Base-by-base conservation (phyloP, 2,797 vertebrate species). In the Danionella dracula region DNA sequence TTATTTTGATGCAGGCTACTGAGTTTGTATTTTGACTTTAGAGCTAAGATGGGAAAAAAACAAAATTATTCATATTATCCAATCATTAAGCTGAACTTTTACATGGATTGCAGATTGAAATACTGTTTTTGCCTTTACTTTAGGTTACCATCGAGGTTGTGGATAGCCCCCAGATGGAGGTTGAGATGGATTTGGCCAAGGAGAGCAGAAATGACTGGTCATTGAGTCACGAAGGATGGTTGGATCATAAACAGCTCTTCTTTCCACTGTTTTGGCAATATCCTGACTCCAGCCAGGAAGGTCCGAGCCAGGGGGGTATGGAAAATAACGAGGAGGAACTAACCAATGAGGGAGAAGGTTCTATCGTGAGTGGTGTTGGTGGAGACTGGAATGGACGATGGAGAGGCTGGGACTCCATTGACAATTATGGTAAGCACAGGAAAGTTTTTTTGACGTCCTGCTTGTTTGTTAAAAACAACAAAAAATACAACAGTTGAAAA, bases 241-340 rank as follows among this genome's bases (percentile, higher is more conserved):
- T 81, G 16, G 87, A 85, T 8, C 77, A 92, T 82, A 90, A 88
- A 67, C 89, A 92, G 54, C 76, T 93, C 15, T 93, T 94, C 82
- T 93, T 91, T 92, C 91, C 92, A 0, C 85, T 95, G 67, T 92
- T 94, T 77, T 93, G 91, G 94, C 88, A 92, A 56, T 92, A 92
- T 71, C 86, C 82, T 0, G 91, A 93, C 11, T 82, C 79, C 1
- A 9, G 57, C 5, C 82, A 85, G 55, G 84, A 70, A 2, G 69
- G 76, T 12, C 65, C 72, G 13, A 82, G 86, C 23, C 74, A 73
- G 1, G 81, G 74, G 11, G 78, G 85, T 50, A 64, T 81, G 11
- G 87, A 86, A 35, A 76, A 85, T 1, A 80, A 85, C 4, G 74
- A 75, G 0, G 83, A 88, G 20, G 89, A 92, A 60, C 83, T 88